Evolutionary conservation across 2,113 vertebrate species (phyloP), one percentile per base, ranked within the genome.

Genomic region (Podarcis cretensis): DNA sequence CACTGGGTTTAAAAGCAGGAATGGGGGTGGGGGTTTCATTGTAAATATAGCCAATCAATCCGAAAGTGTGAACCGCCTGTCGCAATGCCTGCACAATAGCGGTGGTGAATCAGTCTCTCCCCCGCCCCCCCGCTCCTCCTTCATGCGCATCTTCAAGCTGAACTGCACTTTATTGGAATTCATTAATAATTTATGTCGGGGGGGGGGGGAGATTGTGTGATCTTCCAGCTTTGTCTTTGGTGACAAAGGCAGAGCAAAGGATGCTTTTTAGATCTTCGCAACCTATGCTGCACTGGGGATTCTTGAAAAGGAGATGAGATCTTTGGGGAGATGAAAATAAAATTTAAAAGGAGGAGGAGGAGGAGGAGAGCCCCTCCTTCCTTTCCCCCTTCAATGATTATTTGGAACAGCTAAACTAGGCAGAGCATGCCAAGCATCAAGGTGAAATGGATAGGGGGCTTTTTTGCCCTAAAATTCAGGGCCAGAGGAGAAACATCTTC

Each of bases 101-200:
- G 0, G 20, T 5, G 37, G 86, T 95, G 91, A 94, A 88, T 95
- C 89, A 92, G 5, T 85, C 18, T 71, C 87, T 92, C 48, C 48
- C 10, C 0, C n/a, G n/a, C 48, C 48, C 48, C 48, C 10, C 48
- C 48, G 10, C 1, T 54, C 2, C 81, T 91, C 88, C 88, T 95
- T 40, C 23, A 20, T 90, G 74, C 13, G 18, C 30, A 86, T 92
- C 87, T 89, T 95, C 91, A 75, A 91, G 92, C 80, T 89, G 93
- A 95, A 89, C 86, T 84, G 54, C 32, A 87, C 43, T 77, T 92
- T 87, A 63, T 63, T 20, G 76, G 77, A 65, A 89, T 82, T 95
- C 89, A 95, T 96, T 94, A 96, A 97, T 96, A 95, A 96, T 95
- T 90, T 94, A 95, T 92, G 89, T 27, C 0, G 2, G 57, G 20